These are phyloP conservation scores for Nothura maculosa DNA, from an alignment of 2,797 vertebrate species.

Conservation along the genomic window DNA sequence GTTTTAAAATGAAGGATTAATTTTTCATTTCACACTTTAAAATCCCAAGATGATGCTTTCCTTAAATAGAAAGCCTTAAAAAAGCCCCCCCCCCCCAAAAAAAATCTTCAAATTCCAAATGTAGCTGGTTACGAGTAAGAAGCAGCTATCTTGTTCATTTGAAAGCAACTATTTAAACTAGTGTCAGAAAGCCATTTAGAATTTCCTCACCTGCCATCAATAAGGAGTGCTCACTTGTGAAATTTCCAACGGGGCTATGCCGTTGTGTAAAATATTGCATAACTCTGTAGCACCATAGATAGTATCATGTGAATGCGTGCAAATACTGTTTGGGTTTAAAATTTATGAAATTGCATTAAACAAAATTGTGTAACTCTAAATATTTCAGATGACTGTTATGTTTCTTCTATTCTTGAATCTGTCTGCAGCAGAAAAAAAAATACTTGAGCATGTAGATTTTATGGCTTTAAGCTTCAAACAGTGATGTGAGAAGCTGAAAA, in stretches of 20 bases:
- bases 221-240: conserved; percentile 19
- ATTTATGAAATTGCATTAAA: conserved; percentile 27
- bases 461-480: conserved; percentile 23
- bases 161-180: not conserved
- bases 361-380: not conserved
- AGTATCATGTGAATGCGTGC: not conserved
- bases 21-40: not conserved
- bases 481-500: not conserved
- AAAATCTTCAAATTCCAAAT: not conserved
- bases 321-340: conserved; percentile 33
- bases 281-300: conserved; percentile 19
- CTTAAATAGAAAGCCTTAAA: not conserved
- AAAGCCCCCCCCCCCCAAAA: too few relatives aligned
- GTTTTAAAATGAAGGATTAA: not conserved
- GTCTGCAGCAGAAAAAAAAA: not conserved
- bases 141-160: not conserved
- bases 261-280: conserved; percentile 41
- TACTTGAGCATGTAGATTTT: not conserved
- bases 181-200: not conserved
- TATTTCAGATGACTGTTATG: not conserved
- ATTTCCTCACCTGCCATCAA: not conserved
- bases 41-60: not conserved
- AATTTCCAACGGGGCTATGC: not conserved
- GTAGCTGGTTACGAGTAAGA: not conserved
- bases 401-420: conserved; percentile 10